Base-by-base conservation (phyloP, 1,140 invertebrate genomes). In the Drosophila santomea region DNA sequence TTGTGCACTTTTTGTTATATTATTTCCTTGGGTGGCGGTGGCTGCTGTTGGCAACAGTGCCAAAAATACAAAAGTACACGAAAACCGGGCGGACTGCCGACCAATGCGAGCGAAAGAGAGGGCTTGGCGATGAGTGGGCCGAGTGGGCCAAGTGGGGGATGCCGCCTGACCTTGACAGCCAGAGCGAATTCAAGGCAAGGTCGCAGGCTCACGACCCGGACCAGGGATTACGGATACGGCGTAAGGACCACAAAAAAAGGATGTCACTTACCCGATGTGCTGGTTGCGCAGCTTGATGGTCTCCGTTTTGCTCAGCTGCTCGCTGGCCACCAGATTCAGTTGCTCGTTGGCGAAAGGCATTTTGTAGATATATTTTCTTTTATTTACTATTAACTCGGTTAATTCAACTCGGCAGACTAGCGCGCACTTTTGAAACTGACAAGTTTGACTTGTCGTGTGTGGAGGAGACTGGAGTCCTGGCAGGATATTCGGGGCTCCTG, bases 281-380 rank as follows among this genome's bases (percentile, higher is more conserved):
- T 96, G 95, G 80, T 97, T 95, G 12, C 97, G 93, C 32, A 97
- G 93, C 73, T 95, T 94, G 17, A 97, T 95, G 7, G 96, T 97
- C 81, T 97, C 96, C 43, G 93, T 93, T 93, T 97, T 97, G 11
- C 95, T 93, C 93, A 97, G 94, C 39, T 95, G 95, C 90, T 97
- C 96, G 63, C 60, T 89, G 50, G 67, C 76, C 35, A 74, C 84
- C 94, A 91, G 48, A 39, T 90, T 82, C 6, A 81, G 78, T 83
- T 86, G 79, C 68, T 91, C 88, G 48, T 81, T 63, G 55, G 81
- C 60, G 39, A 89, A 90, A 62, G 90, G 80, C 91, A 92, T 92
- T 54, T 86, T 90, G 14, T 2, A 39, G n/a, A 32, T 12, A 25
- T 45, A 45, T 41, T 35, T 32, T n/a, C 15, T 52, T 57, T 48